Percentiles rank a stretch among this genome's conserved stretches.
These are phyloP conservation scores for Pogonomyrmex californicus DNA, from an alignment of 1,140 invertebrate species.

Conservation along the genomic window DNA sequence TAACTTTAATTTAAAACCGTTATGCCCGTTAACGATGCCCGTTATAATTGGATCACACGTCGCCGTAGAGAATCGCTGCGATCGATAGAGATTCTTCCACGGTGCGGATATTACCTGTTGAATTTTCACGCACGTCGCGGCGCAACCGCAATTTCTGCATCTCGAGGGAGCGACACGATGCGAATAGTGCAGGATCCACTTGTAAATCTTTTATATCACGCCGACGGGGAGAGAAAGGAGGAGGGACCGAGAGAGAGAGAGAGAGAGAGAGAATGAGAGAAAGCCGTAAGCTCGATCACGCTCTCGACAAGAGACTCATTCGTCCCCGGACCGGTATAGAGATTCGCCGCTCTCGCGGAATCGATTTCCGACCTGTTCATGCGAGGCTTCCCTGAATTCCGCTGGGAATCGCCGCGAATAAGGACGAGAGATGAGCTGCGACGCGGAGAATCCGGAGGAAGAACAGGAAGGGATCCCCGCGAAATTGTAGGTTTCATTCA, in stretches of 20 bases:
- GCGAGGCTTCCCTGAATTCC: constrained; percentile 53
- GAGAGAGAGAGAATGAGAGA: background rate
- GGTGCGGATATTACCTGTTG: constrained; percentile 67
- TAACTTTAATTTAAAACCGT: background rate
- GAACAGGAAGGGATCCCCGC: constrained; percentile 64
- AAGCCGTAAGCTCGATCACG: constrained; percentile 47
- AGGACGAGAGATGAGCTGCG: constrained; percentile 62
- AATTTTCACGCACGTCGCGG: constrained; percentile 49
- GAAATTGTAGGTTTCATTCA: constrained; percentile 73
- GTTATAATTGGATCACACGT: constrained; percentile 6
- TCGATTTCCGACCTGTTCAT: constrained; percentile 54
- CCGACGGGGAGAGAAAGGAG: background rate
- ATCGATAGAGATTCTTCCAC: constrained; percentile 11
- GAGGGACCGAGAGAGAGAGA: background rate
- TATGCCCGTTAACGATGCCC: background rate
- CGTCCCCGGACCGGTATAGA: constrained; percentile 32
- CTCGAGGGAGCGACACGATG: constrained; percentile 12
- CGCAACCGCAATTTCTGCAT: constrained; percentile 42
- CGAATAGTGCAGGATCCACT: constrained; percentile 31
- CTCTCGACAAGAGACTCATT: constrained; percentile 49
- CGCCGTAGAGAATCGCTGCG: too few relatives aligned
- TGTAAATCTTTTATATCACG: constrained; percentile 62
- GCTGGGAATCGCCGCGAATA: constrained; percentile 37
- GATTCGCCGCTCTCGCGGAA: constrained; percentile 23
- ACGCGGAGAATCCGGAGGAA: constrained; percentile 59